Conservation (phyloP, 2,797 vertebrate species). For the Neosilurus hyrtlii region DNA sequence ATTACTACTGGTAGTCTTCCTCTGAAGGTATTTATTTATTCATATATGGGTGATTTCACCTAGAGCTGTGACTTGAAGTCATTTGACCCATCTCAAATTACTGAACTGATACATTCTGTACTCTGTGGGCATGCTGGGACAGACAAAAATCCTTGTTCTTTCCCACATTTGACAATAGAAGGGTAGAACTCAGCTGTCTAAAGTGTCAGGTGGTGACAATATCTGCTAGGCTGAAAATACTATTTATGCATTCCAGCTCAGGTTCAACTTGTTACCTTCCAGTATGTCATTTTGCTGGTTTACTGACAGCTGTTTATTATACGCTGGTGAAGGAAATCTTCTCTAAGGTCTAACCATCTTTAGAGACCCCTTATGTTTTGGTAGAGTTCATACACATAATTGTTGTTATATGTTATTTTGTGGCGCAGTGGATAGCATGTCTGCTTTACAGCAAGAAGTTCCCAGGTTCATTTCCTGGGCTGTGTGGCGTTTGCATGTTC, state of each 20-base stretch:
- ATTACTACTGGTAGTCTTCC: background rate
- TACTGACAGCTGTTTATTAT: constrained; percentile 50
- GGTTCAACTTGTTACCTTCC: constrained; percentile 40
- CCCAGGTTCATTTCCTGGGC: no score
- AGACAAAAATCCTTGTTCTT: constrained; percentile 47
- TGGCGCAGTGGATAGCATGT: no score
- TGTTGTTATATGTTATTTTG: background rate
- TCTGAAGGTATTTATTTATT: background rate
- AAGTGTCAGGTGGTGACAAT: constrained; percentile 48
- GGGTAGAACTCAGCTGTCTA: constrained; percentile 47
- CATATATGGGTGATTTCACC: background rate
- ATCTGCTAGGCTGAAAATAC: constrained; percentile 35
- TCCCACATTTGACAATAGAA: constrained; percentile 49
- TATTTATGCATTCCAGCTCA: constrained; percentile 29
- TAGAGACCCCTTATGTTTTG: background rate
- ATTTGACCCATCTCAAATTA: background rate
- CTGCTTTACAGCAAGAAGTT: no score
- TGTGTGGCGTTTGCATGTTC: no score
- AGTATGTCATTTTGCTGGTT: constrained; percentile 30
- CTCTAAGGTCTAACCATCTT: constrained; percentile 11
- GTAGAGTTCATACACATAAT: background rate
- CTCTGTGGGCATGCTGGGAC: constrained; percentile 45
- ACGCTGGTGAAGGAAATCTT: constrained; percentile 54
- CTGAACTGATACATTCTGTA: constrained; percentile 45
- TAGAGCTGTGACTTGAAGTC: background rate